Base-by-base conservation (phyloP, 64 coral and sea anemone genomes). In the Dendrophyllia cribrosa region DNA sequence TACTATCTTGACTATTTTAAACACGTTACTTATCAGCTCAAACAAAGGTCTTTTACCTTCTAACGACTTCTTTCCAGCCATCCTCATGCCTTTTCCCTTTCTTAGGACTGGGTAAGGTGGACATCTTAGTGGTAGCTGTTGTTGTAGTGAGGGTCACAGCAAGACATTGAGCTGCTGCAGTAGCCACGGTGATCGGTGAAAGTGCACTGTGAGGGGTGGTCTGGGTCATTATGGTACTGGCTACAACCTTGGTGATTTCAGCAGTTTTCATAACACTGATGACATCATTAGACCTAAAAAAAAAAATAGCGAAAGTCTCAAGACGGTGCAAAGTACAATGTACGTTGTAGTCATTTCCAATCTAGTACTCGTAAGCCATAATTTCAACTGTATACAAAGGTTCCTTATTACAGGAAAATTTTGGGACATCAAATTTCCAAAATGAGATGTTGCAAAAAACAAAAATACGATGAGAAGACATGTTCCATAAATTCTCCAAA, bases 131-230 rank as follows among this genome's bases (percentile, higher is more conserved):
- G 11, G 90, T 95, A 50, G 96, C 80, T 72, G 86, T 87, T 4
- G 96, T 86, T 10, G 96, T 98, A 52, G 96, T 98, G 45, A 98
- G 89, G 43, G 89, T 98, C 46, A 98, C 96, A 86, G 96, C 75
- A 12, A 98, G 89, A 66, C 96, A 98, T 50, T 98, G 96, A 4
- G 96, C 96, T 60, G 96, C 96, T 55, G 96, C 96, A 74, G 96
- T 98, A 59, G 96, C 96, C 50, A 98, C 96, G n/a, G 93, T 98
- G 78, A 98, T 98, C 34, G 96, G 96, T 23, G 96, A 98, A n/a
- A 98, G 79, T 58, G 91, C 93, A 88, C 96, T 98, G 86, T 95
- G 93, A 12, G 89, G 76, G 66, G 93, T 90, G 23, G 96, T 58
- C 70, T 89, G 93, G 34, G 95, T 97, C 67, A 94, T 88, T 50